These are phyloP conservation scores for Xanthostigma xanthostigma DNA, from an alignment of 2,888 invertebrate species.

Conservation along the genomic window DNA sequence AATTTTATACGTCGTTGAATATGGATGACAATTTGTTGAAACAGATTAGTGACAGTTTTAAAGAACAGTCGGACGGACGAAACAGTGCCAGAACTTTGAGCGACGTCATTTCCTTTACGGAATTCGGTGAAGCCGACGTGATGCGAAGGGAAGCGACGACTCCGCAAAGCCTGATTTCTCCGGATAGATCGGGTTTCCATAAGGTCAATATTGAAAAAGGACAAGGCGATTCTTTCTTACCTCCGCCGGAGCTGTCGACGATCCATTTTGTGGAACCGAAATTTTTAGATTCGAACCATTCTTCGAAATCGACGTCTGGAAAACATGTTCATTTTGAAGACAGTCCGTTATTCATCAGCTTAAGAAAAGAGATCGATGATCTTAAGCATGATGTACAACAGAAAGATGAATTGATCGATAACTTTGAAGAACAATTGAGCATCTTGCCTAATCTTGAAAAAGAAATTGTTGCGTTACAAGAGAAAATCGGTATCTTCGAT, in stretches of 20 bases:
- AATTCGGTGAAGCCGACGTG: slow-evolving; percentile 50
- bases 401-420: slow-evolving; percentile 38
- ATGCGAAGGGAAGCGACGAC: slow-evolving; percentile 33
- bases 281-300: not conserved
- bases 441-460: slow-evolving; percentile 27
- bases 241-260: no score
- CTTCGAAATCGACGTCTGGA: slow-evolving; percentile 11
- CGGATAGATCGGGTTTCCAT: not conserved
- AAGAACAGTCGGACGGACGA: slow-evolving; percentile 29
- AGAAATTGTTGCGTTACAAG: slow-evolving; percentile 39
- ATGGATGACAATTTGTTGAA: slow-evolving; percentile 39
- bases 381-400: slow-evolving; percentile 41
- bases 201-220: no score
- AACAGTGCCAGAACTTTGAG: slow-evolving; percentile 53
- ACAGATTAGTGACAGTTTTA: slow-evolving; percentile 23
- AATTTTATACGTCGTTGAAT: slow-evolving; percentile 38
- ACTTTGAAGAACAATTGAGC: slow-evolving; percentile 41
- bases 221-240: no score
- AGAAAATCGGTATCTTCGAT: slow-evolving; percentile 33
- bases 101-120: slow-evolving; percentile 58
- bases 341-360: slow-evolving; percentile 30
- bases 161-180: slow-evolving; percentile 8
- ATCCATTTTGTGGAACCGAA: no score
- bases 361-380: slow-evolving; percentile 41
- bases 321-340: slow-evolving; percentile 36